Base-by-base conservation (phyloP, 1,140 invertebrate species). In the Parasteatoda tepidariorum region DNA sequence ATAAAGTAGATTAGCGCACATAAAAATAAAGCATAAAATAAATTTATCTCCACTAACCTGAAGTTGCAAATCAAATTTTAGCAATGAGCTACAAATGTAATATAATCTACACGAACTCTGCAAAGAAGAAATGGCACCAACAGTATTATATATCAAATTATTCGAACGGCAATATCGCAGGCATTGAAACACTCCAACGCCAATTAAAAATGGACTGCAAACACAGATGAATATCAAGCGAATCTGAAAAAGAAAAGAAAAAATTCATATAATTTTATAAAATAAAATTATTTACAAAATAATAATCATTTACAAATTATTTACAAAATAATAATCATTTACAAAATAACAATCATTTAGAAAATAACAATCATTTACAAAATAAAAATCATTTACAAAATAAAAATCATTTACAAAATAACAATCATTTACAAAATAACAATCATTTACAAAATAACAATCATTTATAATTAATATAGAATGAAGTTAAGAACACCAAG, bases 61-160 rank as follows among this genome's bases (percentile, higher is more conserved):
- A 15, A 84, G 59, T 13, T 84, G 83, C n/a, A 84, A 71, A 79
- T 84, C 83, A 84, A 84, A 84, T 28, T 79, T 84, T 34, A 84
- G 41, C 26, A 84, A 48, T n/a, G 55, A 68, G n/a, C 61, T 61
- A 30, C 83, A 84, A 4, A 84, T 59, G n/a, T 75, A 79, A n/a
- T 48, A 78, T 9, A 71, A 9, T n/a, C 54, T 6, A 15, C 83
- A 84, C 13, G 73, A 64, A 15, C 68, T 68, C 31, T 84, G 83
- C 18, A 84, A n/a, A 24, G 24, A 22, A 22, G 30, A 61, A 41
- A 67, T 64, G 22, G 33, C 74, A 41, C 83, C 83, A 26, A 84
- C 83, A 26, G 83, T 79, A n/a, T 74, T 62, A 57, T 48, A 71
- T n/a, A 84, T 64, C 30, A 84, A 73, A 22, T 84, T 84, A n/a